Percentiles rank a stretch among this genome's conserved stretches.
These are phyloP conservation scores for Drosophila lacertosa DNA, from an alignment of 1,140 invertebrate species.

Conservation along the genomic window DNA sequence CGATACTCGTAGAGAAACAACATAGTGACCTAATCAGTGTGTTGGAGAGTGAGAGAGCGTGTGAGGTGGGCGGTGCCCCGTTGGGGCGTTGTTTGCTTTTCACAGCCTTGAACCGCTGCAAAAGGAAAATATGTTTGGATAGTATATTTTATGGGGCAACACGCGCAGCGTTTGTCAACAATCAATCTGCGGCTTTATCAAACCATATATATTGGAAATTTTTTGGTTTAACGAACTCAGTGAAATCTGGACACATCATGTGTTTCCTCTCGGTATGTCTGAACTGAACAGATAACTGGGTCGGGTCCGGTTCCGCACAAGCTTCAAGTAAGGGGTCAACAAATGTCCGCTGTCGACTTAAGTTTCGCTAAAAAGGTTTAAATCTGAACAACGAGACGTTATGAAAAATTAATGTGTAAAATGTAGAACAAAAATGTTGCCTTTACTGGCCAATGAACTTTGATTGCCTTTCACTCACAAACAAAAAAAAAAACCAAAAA, in stretches of 20 bases:
- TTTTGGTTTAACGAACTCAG: conserved; percentile 61
- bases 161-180: conserved; percentile 47
- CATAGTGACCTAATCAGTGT: conserved; percentile 60
- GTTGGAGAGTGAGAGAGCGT: not conserved
- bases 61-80: conserved; percentile 14
- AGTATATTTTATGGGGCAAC: conserved; percentile 38
- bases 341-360: conserved; percentile 24
- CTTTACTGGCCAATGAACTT: conserved; percentile 47
- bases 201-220: conserved; percentile 23
- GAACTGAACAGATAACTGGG: conserved; percentile 39
- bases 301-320: conserved; percentile 32
- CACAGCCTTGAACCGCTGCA: conserved; percentile 27
- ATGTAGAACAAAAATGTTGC: conserved; percentile 45
- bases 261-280: conserved; percentile 39
- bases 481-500: not conserved
- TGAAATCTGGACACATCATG: conserved; percentile 13
- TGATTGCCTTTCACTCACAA: conserved; percentile 63
- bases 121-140: conserved; percentile 18
- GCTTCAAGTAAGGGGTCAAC: not conserved
- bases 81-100: conserved; percentile 29
- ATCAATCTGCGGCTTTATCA: conserved; percentile 49
- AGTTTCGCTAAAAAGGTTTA: conserved; percentile 3
- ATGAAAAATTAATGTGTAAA: conserved; percentile 21
- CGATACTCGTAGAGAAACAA: conserved; percentile 25
- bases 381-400: not conserved